Evolutionary conservation across 2,888 invertebrate species (phyloP), one percentile per base, ranked within the genome.

Genomic region (Nematopogon swammerdamellus): DNA sequence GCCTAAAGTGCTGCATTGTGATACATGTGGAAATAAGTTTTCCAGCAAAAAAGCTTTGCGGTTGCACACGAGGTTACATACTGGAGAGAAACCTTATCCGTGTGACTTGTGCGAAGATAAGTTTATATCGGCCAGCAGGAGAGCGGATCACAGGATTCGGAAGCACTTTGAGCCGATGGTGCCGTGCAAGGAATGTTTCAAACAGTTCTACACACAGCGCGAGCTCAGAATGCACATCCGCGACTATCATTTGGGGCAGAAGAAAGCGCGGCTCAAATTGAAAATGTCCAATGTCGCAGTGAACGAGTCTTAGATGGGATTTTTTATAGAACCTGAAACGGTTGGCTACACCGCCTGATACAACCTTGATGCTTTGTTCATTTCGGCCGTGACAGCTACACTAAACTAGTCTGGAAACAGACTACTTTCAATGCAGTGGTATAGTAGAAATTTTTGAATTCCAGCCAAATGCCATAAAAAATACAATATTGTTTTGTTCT

Each of bases 41-140:
- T 74, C 76, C 0, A 68, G 73, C 0, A 61, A 60, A 46, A 66
- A 70, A 2, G 73, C 76, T 1, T 58, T 76, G 25, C 57, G 66
- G 1, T 70, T 72, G 46, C 76, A 77, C 51, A 64, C 59, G 1
- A 59, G 76, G n/a, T 56, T 72, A 1, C 76, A 77, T 51, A 76
- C 76, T 0, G 76, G 76, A 0, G 76, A 77, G 49, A 61, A 59
- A 36, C 76, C 76, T 0, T 76, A 65, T 47, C 63, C 66, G 4
- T 77, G 76, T 57, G 70, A 74, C 17, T 30, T 70, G 48, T 77
- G 76, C 49, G 56, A 59, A n/a, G 71, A 72, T 52, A 67, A 63
- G 20, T 77, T 77, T 49, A 54, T 74, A 2, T 72, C 72, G 0
- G 66, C 73, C 3, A 73, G 74, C 1, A 60, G 72, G 52, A 61